Evolutionary conservation across 2,797 vertebrate species (phyloP).

Genomic region (Argentina silus): DNA sequence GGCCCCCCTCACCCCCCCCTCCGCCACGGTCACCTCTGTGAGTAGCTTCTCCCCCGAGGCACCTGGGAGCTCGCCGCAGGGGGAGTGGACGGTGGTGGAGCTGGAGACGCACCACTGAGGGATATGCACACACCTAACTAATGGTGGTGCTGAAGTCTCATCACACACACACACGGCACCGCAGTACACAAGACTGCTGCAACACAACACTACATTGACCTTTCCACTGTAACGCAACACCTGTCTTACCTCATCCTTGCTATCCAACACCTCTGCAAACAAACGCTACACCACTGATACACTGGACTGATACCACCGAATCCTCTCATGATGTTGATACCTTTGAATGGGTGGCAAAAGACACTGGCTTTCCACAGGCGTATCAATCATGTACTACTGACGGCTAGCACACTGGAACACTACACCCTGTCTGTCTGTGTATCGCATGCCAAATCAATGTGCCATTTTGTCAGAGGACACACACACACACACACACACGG

Average conservation of each 20-base stretch:
- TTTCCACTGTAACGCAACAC: conserved; percentile 27
- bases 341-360: neutral
- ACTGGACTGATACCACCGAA: neutral
- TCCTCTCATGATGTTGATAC: neutral
- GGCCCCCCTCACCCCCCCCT: conserved; percentile 85
- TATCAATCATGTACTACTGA: conserved; percentile 16
- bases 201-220: conserved; percentile 14
- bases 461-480: neutral
- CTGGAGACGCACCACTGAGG: conserved; percentile 91
- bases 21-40: conserved; percentile 91
- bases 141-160: neutral
- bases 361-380: neutral
- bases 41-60: conserved; percentile 92
- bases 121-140: neutral
- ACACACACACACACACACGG: neutral
- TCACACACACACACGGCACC: conserved; percentile 5
- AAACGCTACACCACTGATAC: conserved; percentile 11
- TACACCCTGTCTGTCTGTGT: neutral
- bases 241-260: conserved; percentile 12
- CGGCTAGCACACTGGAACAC: neutral
- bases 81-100: conserved; percentile 94
- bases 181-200: conserved; percentile 11
- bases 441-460: conserved; percentile 30
- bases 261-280: conserved; percentile 12
- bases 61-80: conserved; percentile 83